Conservation (phyloP, 1,140 invertebrate genomes). For the Drosophila sulfurigaster region DNA sequence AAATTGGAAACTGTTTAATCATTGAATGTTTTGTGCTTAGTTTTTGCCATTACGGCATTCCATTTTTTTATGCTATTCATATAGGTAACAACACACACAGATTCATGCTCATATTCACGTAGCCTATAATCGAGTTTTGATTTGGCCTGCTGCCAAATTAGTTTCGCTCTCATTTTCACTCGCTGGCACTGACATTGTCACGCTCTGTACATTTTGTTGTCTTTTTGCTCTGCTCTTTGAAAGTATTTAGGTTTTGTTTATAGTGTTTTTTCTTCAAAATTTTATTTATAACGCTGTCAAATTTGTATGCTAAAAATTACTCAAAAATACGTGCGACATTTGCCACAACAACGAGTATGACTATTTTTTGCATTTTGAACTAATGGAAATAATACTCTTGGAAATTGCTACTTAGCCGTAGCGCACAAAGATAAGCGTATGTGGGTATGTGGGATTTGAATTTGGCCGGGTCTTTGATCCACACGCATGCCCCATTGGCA, state of each 20-base stretch:
- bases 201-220: conserved; percentile 29
- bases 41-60: conserved; percentile 20
- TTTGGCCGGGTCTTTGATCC: conserved; percentile 58
- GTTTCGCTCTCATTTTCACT: conserved; percentile 75
- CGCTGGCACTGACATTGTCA: conserved; percentile 77
- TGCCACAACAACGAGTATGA: background rate
- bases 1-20: conserved; percentile 9
- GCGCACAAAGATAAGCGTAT: conserved; percentile 16
- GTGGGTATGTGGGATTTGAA: conserved; percentile 21
- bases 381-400: conserved; percentile 33
- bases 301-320: conserved; percentile 50
- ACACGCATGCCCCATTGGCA: conserved; percentile 55
- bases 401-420: conserved; percentile 35
- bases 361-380: conserved; percentile 5
- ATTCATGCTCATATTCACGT: conserved; percentile 15
- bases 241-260: conserved; percentile 72
- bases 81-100: conserved; percentile 2
- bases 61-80: conserved; percentile 43
- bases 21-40: conserved; percentile 16
- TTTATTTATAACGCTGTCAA: conserved; percentile 73
- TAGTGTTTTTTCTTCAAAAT: conserved; percentile 7
- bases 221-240: conserved; percentile 34
- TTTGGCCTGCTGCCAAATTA: conserved; percentile 69
- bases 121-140: conserved; percentile 64
- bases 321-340: conserved; percentile 21